Evolutionary conservation across 2,888 invertebrate genomes (phyloP).

Genomic region (Ochropleura leucogaster): DNA sequence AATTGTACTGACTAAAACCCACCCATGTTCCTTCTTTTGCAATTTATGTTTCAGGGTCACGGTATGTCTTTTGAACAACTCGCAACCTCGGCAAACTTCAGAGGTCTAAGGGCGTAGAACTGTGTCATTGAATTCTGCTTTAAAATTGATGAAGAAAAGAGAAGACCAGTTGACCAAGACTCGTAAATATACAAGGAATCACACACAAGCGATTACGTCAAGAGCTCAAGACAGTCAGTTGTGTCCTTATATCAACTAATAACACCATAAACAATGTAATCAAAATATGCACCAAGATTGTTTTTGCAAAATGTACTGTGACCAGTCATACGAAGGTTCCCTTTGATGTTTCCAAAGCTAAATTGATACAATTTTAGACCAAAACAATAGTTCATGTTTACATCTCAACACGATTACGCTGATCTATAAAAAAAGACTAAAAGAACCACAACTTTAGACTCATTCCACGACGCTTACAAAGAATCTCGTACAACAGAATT

Average conservation of each 20-base stretch:
- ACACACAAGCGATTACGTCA: not conserved
- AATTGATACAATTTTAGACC: conserved; percentile 1
- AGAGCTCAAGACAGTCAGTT: not conserved
- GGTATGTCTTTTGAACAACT: too few species aligned
- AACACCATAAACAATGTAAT: not conserved
- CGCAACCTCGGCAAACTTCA: too few species aligned
- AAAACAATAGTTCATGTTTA: conserved; percentile 37
- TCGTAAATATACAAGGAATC: not conserved
- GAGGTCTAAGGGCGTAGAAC: not conserved
- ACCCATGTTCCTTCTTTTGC: too few species aligned
- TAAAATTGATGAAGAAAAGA: not conserved
- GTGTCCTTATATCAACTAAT: not conserved
- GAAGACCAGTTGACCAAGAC: not conserved
- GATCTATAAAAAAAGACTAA: conserved; percentile 25
- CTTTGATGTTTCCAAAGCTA: too few species aligned
- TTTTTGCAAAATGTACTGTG: not conserved
- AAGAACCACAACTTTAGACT: conserved; percentile 35
- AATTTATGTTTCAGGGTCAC: too few species aligned
- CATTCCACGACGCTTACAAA: conserved; percentile 31
- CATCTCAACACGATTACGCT: conserved; percentile 9
- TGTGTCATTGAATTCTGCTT: not conserved
- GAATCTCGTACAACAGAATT: conserved; percentile 52
- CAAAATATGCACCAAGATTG: not conserved
- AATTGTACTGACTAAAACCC: too few species aligned
- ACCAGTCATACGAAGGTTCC: not conserved